phyloP scores from a whole-genome alignment of 2,888 invertebrate genomes.

The Orgyia antiqua region DNA sequence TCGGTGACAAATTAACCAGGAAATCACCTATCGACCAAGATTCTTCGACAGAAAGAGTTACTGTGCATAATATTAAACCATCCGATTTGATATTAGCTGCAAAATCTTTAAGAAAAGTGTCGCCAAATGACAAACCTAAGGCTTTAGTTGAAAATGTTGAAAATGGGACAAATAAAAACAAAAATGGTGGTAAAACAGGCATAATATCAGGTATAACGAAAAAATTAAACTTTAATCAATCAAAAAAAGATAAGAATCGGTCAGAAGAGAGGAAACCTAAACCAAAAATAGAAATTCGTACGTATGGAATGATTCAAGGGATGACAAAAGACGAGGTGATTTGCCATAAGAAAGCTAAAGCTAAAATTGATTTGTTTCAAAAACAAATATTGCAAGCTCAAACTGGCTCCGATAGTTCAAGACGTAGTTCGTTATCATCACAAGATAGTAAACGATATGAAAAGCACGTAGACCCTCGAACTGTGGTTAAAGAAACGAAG shows the following conservation, averaged over 20 bases:
- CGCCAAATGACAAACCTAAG: conserved; percentile 18
- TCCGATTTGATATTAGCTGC: conserved; percentile 54
- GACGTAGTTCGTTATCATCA: conserved; percentile 52
- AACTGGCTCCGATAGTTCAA: conserved; percentile 60
- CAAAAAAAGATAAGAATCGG: conserved; percentile 50
- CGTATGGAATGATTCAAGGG: conserved; percentile 51
- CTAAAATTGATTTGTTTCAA: conserved; percentile 71
- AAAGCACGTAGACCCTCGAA: conserved; percentile 26
- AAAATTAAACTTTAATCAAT: conserved; percentile 57
- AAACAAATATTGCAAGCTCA: conserved; percentile 62
- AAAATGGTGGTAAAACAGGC: conserved; percentile 40
- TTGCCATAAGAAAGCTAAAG: conserved; percentile 64
- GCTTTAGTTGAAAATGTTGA: conserved; percentile 11
- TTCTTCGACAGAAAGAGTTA: conserved; percentile 38
- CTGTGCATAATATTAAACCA: conserved; percentile 53
- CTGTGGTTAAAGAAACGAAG: conserved; percentile 51
- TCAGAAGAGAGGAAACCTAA: conserved; percentile 38
- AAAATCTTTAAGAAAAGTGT: conserved; percentile 42
- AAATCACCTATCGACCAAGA: conserved; percentile 30
- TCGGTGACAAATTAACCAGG: conserved; percentile 42
- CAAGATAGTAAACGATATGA: conserved; percentile 41
- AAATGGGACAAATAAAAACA: conserved; percentile 15
- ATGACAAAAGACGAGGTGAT: conserved; percentile 58
- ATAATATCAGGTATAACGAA: conserved; percentile 59
- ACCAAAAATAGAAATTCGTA: conserved; percentile 64